Base-by-base conservation (phyloP, 2,888 invertebrate genomes). In the Luperina testacea region DNA sequence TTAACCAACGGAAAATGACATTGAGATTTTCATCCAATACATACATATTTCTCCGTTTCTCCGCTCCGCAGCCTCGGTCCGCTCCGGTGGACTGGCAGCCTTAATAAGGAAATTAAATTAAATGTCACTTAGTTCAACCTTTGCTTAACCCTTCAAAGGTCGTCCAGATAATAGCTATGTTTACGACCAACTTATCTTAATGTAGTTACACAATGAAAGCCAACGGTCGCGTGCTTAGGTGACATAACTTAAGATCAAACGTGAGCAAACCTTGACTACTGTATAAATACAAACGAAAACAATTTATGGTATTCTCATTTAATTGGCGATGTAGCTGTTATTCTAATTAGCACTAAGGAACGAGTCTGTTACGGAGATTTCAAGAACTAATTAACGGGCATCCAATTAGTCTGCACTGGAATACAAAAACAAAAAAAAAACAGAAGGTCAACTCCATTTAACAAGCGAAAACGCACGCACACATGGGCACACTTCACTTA, bases 381-480 rank as follows among this genome's bases (percentile, higher is more conserved):
- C 88, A 88, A 89, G 89, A 89, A 87, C 88, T 89, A 87, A 89
- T 89, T 89, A 89, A 85, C 89, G 83, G 86, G 75, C 81, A 77
- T 83, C 87, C 85, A 89, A 89, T 89, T 89, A 89, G 86, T 81
- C 69, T 77, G 71, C 71, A 70, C 69, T 51, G 77, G 78, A 15
- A 32, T 45, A 69, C 24, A 17, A 63, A 63, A 63, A 57, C 11
- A 15, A 7, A 7, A n/a, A n/a, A n/a, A n/a, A n/a, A n/a, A n/a
- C 13, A 80, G 75, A 69, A 80, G 81, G 38, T 69, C 6, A 20
- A 6, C 0, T 63, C 0, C 2, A 0, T 27, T 27, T 17, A 57
- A 48, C 2, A 9, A 38, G 17, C 1, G 48, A 24, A n/a, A 74
- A 5, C 20, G 1, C 42, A n/a, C 1, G 27, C 6, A 76, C 17